Evolutionary conservation across 2,797 vertebrate genomes (phyloP), one percentile per base, ranked within the genome.

Genomic region (Lateolabrax maculatus): DNA sequence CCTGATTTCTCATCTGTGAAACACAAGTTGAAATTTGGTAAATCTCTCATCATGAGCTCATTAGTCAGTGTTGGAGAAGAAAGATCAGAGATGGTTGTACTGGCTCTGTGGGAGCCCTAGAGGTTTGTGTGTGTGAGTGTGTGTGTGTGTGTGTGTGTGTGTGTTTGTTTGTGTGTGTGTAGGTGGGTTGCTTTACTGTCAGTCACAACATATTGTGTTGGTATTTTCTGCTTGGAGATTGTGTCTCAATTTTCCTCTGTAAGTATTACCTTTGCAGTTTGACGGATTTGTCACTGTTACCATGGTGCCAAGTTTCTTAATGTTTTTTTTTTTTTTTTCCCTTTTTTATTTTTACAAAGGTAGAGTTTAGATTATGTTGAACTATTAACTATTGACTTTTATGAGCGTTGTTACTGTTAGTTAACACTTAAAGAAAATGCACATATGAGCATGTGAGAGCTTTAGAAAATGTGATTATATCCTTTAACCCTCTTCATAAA

Each of bases 1-100:
- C 61, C 56, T 66, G 27, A 77, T 77, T 77, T 67, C 57, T 71
- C 68, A 68, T 74, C 56, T 60, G 51, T 61, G 41, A 76, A 76
- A 84, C 48, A 83, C 69, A 49, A 83, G 73, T 76, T 70, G 82
- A 69, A 83, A 83, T 83, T 83, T 72, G 61, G 27, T 77, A 79
- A 83, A 81, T 80, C 60, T 88, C 70, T 80, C 71, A 79, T 80
- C 79, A 79, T 79, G 84, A 79, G 80, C 84, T 87, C 84, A 88
- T 90, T 87, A 88, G 85, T 81, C 65, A 16, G 4, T 25, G 52
- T 51, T 64, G 53, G 49, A 66, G 65, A 85, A 64, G 67, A 71
- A 49, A 74, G 64, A 85, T 87, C 76, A 75, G 76, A 90, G 73
- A 77, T 81, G 46, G 74, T 78, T 75, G 39, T 25, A n/a, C 69